Conservation (phyloP, 2,888 invertebrate species). For the Epinotia bilunana region DNA sequence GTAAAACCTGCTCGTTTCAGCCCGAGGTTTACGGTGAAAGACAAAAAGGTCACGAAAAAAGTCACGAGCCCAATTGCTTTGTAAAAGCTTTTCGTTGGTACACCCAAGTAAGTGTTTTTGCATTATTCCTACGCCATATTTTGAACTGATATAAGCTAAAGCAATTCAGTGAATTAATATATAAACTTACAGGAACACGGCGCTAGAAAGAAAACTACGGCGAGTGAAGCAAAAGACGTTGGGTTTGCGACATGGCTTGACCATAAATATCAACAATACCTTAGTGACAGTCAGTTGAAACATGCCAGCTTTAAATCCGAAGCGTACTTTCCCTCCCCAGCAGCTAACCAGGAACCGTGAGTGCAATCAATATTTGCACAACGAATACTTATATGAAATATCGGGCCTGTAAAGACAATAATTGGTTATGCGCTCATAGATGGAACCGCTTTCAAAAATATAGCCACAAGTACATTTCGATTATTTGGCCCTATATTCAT, state of each 20-base stretch:
- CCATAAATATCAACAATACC: constrained; percentile 67
- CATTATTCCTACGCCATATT: neutral
- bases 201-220: constrained; percentile 3
- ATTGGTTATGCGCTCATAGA: too few species aligned
- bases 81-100: constrained; percentile 78
- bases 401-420: too few species aligned
- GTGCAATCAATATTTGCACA: neutral
- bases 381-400: too few species aligned
- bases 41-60: constrained; percentile 51
- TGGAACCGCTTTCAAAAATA: too few species aligned
- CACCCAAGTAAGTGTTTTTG: constrained; percentile 62
- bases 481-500: too few species aligned
- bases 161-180: neutral
- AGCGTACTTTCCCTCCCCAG: neutral
- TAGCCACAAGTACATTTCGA: too few species aligned
- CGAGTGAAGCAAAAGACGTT: constrained; percentile 48
- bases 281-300: constrained; percentile 52
- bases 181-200: constrained; percentile 11
- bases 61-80: constrained; percentile 66
- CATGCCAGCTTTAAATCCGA: constrained; percentile 21
- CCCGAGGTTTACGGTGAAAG: constrained; percentile 38
- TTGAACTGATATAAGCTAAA: neutral
- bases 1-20: neutral
- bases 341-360: constrained; percentile 4
- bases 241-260: constrained; percentile 75